These are phyloP conservation scores for Thysanoteuthis rhombus DNA, from an alignment of 2,888 invertebrate genomes.

Conservation along the genomic window DNA sequence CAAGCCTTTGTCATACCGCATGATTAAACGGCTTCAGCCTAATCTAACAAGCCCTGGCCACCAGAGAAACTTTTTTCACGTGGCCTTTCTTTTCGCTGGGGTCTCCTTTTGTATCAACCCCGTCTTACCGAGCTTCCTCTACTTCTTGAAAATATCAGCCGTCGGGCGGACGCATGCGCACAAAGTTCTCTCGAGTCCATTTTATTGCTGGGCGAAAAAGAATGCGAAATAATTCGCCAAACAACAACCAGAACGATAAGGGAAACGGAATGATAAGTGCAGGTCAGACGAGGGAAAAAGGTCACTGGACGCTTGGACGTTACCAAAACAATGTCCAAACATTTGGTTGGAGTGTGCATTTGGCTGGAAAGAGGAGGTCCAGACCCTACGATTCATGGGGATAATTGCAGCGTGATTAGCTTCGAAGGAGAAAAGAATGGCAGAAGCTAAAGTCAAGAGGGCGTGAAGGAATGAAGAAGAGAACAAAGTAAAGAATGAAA, in stretches of 20 bases:
- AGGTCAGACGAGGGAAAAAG: not conserved
- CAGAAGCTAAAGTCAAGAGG: not conserved
- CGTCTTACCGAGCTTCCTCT: not conserved
- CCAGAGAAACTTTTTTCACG: not conserved
- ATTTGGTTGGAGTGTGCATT: not conserved
- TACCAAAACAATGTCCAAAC: slow-evolving; percentile 12
- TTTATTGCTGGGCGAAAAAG: not conserved
- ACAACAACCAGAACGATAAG: not conserved
- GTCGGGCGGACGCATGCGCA: not conserved
- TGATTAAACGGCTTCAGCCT: not conserved
- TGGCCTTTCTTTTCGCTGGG: not conserved
- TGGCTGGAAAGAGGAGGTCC: not conserved
- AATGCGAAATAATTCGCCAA: not conserved
- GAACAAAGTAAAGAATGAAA: not conserved
- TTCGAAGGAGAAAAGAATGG: not conserved
- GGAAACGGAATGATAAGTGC: not conserved
- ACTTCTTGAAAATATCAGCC: not conserved
- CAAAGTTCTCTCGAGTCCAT: not conserved
- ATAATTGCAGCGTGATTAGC: not conserved
- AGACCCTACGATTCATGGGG: not conserved
- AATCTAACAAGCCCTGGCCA: not conserved
- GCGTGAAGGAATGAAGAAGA: not conserved
- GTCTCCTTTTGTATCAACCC: not conserved
- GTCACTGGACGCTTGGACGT: not conserved
- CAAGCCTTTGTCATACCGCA: not conserved